phyloP scores from a whole-genome alignment of 2,113 vertebrate species.

The Laticauda laticaudata region DNA sequence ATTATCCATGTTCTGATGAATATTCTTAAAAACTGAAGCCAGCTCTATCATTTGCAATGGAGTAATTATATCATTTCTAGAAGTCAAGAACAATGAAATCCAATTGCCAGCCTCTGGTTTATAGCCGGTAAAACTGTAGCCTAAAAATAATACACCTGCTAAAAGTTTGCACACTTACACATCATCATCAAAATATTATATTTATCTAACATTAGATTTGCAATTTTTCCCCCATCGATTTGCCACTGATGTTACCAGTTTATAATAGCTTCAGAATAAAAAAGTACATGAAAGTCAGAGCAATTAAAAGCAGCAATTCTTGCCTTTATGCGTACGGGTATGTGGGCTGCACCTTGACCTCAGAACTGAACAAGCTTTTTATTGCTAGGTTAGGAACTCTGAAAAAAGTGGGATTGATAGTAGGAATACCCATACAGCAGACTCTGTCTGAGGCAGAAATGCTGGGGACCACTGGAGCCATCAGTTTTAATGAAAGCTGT shows the following conservation, averaged over 20 bases:
- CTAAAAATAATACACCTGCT: background rate
- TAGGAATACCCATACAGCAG: slow-evolving; percentile 50
- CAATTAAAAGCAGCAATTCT: background rate
- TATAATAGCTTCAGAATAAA: background rate
- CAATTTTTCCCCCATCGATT: background rate
- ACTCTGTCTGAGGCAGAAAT: slow-evolving; percentile 27
- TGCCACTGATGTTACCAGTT: background rate
- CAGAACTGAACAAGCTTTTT: slow-evolving; percentile 38
- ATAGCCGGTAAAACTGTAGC: background rate
- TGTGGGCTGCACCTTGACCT: slow-evolving; percentile 44
- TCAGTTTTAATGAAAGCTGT: slow-evolving; percentile 69
- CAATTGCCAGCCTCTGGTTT: background rate
- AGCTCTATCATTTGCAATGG: background rate
- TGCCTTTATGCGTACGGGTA: background rate
- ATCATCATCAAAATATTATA: background rate
- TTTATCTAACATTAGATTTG: background rate
- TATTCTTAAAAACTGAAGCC: background rate
- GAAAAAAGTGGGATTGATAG: slow-evolving; percentile 45
- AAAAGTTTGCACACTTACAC: background rate
- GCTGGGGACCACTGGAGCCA: slow-evolving; percentile 48
- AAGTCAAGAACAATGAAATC: background rate
- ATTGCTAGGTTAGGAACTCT: slow-evolving; percentile 52
- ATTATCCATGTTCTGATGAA: background rate
- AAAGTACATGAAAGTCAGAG: background rate
- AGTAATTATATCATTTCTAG: background rate